Evolutionary conservation across 2,888 invertebrate genomes (phyloP).

Genomic region (Therioaphis trifolii): DNA sequence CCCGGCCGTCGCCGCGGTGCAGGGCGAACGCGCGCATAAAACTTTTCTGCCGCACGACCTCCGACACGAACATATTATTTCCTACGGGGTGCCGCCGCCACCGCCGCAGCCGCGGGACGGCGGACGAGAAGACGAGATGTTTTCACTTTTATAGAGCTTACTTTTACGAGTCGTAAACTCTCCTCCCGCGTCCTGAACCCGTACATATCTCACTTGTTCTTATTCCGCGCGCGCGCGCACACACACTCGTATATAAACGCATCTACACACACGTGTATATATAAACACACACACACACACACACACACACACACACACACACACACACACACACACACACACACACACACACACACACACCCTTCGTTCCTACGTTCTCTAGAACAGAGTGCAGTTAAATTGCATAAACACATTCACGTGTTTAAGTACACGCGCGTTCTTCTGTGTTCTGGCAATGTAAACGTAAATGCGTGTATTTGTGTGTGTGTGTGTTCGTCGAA

Average conservation of each 20-base stretch:
- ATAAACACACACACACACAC: background rate
- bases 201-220: background rate
- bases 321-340: background rate
- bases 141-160: constrained; percentile 59
- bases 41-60: constrained; percentile 18
- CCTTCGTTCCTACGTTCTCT: no score
- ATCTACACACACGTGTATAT: background rate
- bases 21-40: background rate
- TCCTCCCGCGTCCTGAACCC: background rate
- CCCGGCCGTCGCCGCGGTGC: background rate
- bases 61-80: background rate
- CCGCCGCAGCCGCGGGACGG: no score
- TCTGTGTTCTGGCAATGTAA: no score
- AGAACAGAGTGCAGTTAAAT: no score
- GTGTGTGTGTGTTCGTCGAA: background rate
- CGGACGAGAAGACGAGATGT: constrained; percentile 37
- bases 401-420: no score
- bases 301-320: background rate
- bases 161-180: constrained; percentile 59
- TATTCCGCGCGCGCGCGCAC: background rate
- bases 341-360: background rate
- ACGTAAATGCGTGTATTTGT: no score
- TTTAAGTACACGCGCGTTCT: no score
- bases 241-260: constrained; percentile 14
- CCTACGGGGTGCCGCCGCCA: no score